phyloP scores from a whole-genome alignment of 37 sponge, comb jelly and placozoan species.

The Dysidea cf. avara region DNA sequence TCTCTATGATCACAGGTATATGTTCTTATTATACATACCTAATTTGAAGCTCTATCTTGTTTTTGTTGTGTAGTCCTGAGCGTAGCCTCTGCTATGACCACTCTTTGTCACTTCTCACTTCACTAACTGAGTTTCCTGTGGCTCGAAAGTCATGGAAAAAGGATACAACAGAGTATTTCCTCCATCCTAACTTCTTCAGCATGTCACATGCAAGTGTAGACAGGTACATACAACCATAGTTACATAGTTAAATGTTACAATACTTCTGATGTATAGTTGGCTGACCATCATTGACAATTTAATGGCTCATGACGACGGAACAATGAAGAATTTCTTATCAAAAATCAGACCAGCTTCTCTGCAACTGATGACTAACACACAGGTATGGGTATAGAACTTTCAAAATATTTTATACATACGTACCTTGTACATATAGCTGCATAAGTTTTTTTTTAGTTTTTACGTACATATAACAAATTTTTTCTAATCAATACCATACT shows the following conservation, averaged over 20 bases:
- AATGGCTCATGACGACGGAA: constrained; percentile 72
- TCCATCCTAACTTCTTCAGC: constrained; percentile 68
- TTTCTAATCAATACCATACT: no score
- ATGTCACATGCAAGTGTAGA: constrained; percentile 30
- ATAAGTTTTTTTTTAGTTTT: no score
- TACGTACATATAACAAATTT: no score
- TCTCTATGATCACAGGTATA: constrained; percentile 58
- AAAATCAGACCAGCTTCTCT: constrained; percentile 12
- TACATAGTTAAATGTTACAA: background rate
- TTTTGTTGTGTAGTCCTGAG: constrained; percentile 35
- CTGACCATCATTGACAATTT: constrained; percentile 69
- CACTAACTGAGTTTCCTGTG: constrained; percentile 83
- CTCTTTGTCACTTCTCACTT: constrained; percentile 66
- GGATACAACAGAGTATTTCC: constrained; percentile 72
- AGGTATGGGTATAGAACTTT: no score
- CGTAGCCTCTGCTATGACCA: constrained; percentile 41
- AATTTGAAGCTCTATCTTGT: background rate
- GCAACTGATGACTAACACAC: no score
- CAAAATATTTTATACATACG: no score
- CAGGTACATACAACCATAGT: constrained; percentile 11
- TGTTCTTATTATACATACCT: background rate
- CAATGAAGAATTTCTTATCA: constrained; percentile 56
- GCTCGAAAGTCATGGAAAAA: constrained; percentile 77
- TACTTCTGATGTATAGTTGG: constrained; percentile 45
- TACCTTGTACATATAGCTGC: no score